Percentiles rank a stretch among this genome's conserved stretches.
These are phyloP conservation scores for Amphipyra berbera DNA, from an alignment of 2,888 invertebrate genomes.

Conservation along the genomic window DNA sequence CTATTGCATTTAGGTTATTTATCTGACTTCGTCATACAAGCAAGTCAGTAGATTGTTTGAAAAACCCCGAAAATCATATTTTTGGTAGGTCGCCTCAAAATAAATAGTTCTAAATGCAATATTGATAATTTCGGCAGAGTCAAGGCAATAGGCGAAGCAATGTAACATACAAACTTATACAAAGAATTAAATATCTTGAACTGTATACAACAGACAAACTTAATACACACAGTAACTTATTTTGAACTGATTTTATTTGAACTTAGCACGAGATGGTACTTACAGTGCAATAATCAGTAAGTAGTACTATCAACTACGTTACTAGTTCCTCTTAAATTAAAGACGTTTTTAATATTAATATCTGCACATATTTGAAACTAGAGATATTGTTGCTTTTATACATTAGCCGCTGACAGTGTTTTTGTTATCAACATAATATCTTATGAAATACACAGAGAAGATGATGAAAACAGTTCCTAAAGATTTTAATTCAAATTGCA, in stretches of 20 bases:
- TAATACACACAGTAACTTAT: no score
- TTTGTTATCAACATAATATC: slow-evolving; percentile 12
- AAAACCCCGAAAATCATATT: slow-evolving; percentile 8
- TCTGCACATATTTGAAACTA: not conserved
- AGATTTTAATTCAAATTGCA: slow-evolving; percentile 24
- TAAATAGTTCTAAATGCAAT: slow-evolving; percentile 48
- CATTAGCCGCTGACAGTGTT: slow-evolving; percentile 3
- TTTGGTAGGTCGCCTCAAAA: slow-evolving; percentile 16
- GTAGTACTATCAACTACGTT: not conserved
- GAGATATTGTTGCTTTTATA: slow-evolving; percentile 4
- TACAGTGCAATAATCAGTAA: slow-evolving; percentile 16
- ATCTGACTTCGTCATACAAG: slow-evolving; percentile 12
- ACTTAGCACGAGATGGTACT: slow-evolving; percentile 1
- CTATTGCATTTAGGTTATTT: slow-evolving; percentile 64
- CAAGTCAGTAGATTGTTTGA: slow-evolving; percentile 8
- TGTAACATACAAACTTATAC: slow-evolving; percentile 42
- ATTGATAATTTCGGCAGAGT: slow-evolving; percentile 39
- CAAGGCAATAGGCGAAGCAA: slow-evolving; percentile 31
- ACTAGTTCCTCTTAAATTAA: no score
- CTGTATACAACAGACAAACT: no score
- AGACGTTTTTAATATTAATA: not conserved
- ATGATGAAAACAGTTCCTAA: slow-evolving; percentile 32
- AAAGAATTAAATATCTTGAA: slow-evolving; percentile 1
- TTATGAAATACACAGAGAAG: slow-evolving; percentile 15
- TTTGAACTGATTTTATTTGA: no score